Conservation (phyloP, 1,140 invertebrate genomes). For the Chironomus striatipennis region DNA sequence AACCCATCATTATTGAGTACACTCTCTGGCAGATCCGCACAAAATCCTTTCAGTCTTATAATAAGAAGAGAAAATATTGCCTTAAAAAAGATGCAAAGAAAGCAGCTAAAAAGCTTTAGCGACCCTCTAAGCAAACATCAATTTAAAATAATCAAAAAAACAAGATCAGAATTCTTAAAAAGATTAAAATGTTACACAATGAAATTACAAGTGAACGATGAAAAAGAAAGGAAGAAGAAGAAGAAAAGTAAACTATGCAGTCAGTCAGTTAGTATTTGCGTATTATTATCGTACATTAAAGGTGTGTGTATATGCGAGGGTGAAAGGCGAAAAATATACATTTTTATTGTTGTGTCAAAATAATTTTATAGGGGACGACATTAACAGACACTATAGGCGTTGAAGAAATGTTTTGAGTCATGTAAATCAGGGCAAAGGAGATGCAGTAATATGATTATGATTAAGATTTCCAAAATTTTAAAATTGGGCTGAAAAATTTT, state of each 20-base stretch:
- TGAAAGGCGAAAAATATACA: neutral
- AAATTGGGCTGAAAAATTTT: no score
- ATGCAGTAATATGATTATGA: no score
- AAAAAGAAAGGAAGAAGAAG: neutral
- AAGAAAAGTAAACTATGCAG: neutral
- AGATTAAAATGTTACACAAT: constrained; percentile 23
- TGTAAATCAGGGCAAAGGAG: no score
- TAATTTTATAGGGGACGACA: constrained; percentile 1
- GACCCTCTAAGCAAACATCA: constrained; percentile 10
- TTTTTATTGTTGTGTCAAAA: neutral
- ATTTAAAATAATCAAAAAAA: constrained; percentile 3
- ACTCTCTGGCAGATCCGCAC: neutral
- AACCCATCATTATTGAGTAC: neutral
- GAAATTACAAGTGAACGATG: constrained; percentile 5
- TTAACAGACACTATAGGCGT: no score
- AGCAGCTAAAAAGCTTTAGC: neutral
- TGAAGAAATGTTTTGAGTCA: no score
- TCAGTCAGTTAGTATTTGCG: neutral
- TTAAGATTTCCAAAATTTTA: no score
- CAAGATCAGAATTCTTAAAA: constrained; percentile 21
- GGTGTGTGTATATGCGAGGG: neutral
- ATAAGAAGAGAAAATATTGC: neutral
- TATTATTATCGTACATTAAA: neutral
- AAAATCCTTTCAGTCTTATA: constrained; percentile 13
- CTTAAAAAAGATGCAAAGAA: constrained; percentile 9